Conservation (phyloP, 2,888 invertebrate genomes). For the Phyllotreta cruciferae region DNA sequence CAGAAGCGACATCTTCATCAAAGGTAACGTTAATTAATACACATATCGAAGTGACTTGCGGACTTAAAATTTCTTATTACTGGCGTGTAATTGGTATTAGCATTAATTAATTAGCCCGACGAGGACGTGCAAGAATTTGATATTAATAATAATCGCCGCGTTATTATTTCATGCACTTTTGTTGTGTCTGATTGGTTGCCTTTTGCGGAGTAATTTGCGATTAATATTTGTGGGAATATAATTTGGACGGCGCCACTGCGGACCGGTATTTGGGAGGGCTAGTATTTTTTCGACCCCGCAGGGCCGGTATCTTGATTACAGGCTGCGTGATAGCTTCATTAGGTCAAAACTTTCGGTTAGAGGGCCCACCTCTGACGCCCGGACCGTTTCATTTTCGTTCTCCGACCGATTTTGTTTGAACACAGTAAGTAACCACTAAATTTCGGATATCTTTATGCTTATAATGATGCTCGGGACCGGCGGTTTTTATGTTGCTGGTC, state of each 20-base stretch:
- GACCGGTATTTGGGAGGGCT: constrained; percentile 23
- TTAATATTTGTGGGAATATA: constrained; percentile 17
- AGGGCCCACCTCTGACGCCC: constrained; percentile 39
- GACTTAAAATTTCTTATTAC: too few relatives aligned
- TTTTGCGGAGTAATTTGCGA: constrained; percentile 34
- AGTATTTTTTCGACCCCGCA: constrained; percentile 38
- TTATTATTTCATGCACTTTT: too few relatives aligned
- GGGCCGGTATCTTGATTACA: constrained; percentile 55
- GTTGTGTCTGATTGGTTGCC: neutral
- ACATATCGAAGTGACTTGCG: too few relatives aligned
- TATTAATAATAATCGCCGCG: too few relatives aligned
- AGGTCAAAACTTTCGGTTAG: constrained; percentile 40
- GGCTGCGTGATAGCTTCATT: constrained; percentile 57
- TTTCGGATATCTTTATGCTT: constrained; percentile 19
- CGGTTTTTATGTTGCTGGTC: constrained; percentile 12
- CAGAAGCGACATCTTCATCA: too few relatives aligned
- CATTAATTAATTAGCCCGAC: too few relatives aligned
- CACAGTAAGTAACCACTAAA: constrained; percentile 26
- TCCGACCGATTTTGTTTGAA: constrained; percentile 28
- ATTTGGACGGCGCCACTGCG: constrained; percentile 14
- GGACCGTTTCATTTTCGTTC: constrained; percentile 34
- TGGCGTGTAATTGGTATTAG: too few relatives aligned
- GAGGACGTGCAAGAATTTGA: too few relatives aligned
- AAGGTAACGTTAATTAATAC: too few relatives aligned
- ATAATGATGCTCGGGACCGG: constrained; percentile 14